Conservation (phyloP, 2,113 vertebrate species). For the Chaetura pelagica region DNA sequence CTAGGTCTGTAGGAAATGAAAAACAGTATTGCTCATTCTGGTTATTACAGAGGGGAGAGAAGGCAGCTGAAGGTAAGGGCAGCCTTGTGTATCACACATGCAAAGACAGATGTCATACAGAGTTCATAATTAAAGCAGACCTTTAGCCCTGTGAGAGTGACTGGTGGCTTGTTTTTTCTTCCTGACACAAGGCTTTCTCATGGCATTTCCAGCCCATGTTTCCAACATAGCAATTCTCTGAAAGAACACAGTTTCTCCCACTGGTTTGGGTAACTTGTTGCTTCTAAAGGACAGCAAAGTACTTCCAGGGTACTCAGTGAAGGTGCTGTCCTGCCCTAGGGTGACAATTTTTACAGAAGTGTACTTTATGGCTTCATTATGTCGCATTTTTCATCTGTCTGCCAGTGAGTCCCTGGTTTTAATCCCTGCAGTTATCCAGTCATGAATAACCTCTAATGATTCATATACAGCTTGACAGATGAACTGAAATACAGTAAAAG, state of each 20-base stretch:
- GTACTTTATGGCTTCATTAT: background rate
- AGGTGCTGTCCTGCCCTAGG: background rate
- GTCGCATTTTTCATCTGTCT: background rate
- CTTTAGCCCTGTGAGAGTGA: background rate
- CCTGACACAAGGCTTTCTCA: background rate
- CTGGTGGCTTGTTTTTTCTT: background rate
- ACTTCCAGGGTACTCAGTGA: background rate
- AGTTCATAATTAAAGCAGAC: background rate
- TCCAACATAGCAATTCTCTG: background rate
- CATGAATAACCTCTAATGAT: background rate
- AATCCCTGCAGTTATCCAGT: background rate
- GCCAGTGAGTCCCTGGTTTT: background rate
- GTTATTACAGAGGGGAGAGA: background rate
- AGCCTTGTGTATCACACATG: background rate
- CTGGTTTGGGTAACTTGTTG: background rate
- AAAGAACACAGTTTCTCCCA: background rate
- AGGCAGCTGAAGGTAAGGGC: background rate
- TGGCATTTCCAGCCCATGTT: background rate
- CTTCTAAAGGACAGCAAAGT: background rate
- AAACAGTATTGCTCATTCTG: background rate
- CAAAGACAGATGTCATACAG: background rate
- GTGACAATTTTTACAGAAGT: background rate
- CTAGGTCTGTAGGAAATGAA: background rate
- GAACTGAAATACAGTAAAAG: conserved; percentile 9
- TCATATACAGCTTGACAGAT: background rate